Conservation (phyloP, 2,888 invertebrate species). For the Entomobrya multifasciata region DNA sequence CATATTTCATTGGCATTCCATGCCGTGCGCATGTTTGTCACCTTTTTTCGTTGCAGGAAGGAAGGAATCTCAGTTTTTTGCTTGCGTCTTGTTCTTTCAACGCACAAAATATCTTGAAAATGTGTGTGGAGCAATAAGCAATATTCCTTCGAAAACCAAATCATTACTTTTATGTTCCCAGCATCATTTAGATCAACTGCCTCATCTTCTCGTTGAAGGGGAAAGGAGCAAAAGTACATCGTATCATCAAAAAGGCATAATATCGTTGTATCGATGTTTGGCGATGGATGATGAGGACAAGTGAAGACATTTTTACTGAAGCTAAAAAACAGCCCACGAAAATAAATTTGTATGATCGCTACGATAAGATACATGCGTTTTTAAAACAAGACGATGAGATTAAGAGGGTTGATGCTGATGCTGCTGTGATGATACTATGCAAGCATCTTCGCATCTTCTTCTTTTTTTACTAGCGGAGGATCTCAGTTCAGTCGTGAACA, state of each 20-base stretch:
- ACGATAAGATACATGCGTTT: conserved; percentile 1
- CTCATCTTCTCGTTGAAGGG: conserved; percentile 18
- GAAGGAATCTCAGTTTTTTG: neutral
- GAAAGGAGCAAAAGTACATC: neutral
- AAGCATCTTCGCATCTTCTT: too few species aligned
- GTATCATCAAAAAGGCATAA: conserved; percentile 11
- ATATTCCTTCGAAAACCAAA: neutral
- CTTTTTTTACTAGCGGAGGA: too few species aligned
- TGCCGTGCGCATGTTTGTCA: conserved; percentile 60
- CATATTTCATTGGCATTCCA: too few species aligned
- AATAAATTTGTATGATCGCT: neutral
- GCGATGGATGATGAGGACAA: conserved; percentile 46
- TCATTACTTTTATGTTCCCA: neutral
- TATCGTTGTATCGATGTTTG: conserved; percentile 46
- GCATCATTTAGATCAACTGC: neutral
- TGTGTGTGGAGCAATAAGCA: neutral
- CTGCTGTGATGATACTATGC: neutral
- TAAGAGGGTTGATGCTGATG: neutral
- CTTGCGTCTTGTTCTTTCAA: conserved; percentile 10
- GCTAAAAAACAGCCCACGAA: neutral
- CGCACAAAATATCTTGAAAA: conserved; percentile 32
- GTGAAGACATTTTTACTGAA: conserved; percentile 29
- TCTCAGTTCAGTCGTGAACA: conserved; percentile 21
- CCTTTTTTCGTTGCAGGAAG: conserved; percentile 1
- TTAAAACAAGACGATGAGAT: neutral